phyloP scores from a whole-genome alignment of 2,797 vertebrate species.

The Diceros bicornis region DNA sequence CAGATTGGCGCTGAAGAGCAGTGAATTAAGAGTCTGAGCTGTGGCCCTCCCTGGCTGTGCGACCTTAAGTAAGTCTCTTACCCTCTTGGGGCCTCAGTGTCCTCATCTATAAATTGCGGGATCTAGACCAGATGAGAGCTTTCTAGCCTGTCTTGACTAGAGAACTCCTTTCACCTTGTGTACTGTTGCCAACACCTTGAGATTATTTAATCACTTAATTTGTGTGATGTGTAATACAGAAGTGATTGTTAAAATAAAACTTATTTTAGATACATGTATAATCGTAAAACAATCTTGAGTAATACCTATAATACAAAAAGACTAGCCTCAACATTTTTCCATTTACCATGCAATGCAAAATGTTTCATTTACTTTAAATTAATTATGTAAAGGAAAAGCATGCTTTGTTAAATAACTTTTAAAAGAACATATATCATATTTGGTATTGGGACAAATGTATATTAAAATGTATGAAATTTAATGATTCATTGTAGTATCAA shows the following conservation, averaged over 20 bases:
- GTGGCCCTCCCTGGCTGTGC: not conserved
- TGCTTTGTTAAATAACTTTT: conserved; percentile 70
- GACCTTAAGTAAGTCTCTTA: not conserved
- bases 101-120: not conserved
- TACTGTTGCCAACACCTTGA: not conserved
- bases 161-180: not conserved
- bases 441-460: conserved; percentile 68
- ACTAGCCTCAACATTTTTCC: conserved; percentile 16
- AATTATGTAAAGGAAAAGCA: conserved; percentile 66
- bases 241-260: conserved; percentile 40
- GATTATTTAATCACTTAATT: not conserved
- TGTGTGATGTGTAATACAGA: not conserved
- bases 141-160: not conserved
- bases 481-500: conserved; percentile 71
- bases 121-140: not conserved
- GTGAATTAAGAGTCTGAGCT: not conserved
- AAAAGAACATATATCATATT: conserved; percentile 61
- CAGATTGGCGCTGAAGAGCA: not conserved
- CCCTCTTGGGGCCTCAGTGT: not conserved
- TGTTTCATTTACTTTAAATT: conserved; percentile 60
- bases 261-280: not conserved
- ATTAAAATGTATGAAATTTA: conserved; percentile 77
- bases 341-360: conserved; percentile 43
- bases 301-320: conserved; percentile 45
- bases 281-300: conserved; percentile 44